Evolutionary conservation across 2,888 invertebrate species (phyloP), one percentile per base, ranked within the genome.

Genomic region (Dryobotodes eremita): DNA sequence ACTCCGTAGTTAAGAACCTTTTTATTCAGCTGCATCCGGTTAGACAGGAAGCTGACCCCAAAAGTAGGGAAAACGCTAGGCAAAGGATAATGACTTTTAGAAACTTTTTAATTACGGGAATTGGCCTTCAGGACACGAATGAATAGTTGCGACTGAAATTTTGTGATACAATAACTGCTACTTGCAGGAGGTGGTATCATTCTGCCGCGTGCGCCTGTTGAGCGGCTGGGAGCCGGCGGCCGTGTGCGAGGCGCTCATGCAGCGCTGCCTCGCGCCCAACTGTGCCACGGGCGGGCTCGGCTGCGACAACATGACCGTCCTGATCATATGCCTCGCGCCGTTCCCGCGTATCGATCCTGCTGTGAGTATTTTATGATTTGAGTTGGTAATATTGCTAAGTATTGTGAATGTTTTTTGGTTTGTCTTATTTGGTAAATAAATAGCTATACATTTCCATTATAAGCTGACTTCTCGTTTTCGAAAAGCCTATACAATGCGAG

Each of bases 301-400:
- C 88, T 99, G 99, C 95, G 99, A 99, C 96, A 99, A 99, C 96
- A 99, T 99, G 99, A 99, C 99, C 42, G 99, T 99, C 7, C 98
- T 99, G 57, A 96, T 99, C 61, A 97, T 99, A 77, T 98, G 98
- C 92, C 98, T 99, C 23, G 90, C 93, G 61, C 96, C 96, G 0
- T 96, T 96, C 93, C 96, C 96, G 15, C 88, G 93, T 26, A 79
- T 88, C 42, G 87, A 91, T 48, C 90, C 91, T 42, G 89, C 92
- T 88, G 95, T 95, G 73, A 88, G 88, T 88, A 79, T 26, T 6
- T 10, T 31, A 10, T 61, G 20, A 59, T 10, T n/a, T 17, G 0
- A 10, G n/a, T 10, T 55, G 2, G 0, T 4, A 15, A 42, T 26
- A 73, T 74, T 46, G n/a, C 1, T 5, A 46, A 8, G 5, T 46